A percentile compares a stretch with the other conserved stretches of the same genome.
Conservation (phyloP, 1,140 invertebrate species). For the Ephestia elutella region DNA sequence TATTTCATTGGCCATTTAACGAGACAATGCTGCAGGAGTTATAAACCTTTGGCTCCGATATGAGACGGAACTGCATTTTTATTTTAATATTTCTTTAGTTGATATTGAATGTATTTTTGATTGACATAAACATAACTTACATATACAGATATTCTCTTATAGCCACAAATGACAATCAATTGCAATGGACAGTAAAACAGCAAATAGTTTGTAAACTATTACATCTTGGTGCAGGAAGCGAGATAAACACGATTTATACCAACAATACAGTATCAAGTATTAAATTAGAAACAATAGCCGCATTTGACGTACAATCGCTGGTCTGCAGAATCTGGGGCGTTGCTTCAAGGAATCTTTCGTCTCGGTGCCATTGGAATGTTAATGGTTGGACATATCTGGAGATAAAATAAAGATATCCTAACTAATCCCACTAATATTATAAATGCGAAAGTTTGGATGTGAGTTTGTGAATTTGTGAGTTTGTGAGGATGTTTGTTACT, state of each 20-base stretch:
- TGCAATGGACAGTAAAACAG: neutral
- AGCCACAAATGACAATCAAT: neutral
- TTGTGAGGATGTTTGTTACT: too few species aligned
- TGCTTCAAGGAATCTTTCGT: conserved; percentile 23
- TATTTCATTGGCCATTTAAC: too few species aligned
- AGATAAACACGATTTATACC: conserved; percentile 18
- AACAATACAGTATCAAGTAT: conserved; percentile 5
- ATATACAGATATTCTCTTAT: neutral
- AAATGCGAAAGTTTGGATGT: too few species aligned
- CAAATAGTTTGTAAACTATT: neutral
- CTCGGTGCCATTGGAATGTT: conserved; percentile 23
- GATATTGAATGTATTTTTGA: too few species aligned
- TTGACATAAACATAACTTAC: too few species aligned
- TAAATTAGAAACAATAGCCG: conserved; percentile 26
- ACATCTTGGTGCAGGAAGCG: conserved; percentile 3
- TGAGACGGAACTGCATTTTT: too few species aligned
- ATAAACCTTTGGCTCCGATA: too few species aligned
- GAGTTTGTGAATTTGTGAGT: too few species aligned
- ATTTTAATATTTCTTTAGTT: too few species aligned
- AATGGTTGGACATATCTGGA: conserved; percentile 22
- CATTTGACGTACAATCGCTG: conserved; percentile 18
- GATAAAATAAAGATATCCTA: neutral
- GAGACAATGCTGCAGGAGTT: too few species aligned
- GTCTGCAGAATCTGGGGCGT: conserved; percentile 18
- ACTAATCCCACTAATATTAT: too few species aligned